These are phyloP conservation scores for Lutraria rhynchaena DNA, from an alignment of 1,140 invertebrate genomes.

Conservation along the genomic window DNA sequence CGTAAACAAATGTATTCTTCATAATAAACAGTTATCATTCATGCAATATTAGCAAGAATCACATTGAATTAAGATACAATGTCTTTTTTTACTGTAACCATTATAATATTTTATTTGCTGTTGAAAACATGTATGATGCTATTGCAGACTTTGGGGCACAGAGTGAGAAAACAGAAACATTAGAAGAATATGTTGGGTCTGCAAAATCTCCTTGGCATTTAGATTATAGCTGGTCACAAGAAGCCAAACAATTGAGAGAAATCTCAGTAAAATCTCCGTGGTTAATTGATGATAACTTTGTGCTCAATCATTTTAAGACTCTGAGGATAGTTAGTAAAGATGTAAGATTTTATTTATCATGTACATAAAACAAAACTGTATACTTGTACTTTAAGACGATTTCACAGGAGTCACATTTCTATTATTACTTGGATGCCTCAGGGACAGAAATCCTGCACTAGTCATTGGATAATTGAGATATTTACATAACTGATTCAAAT, in stretches of 20 bases:
- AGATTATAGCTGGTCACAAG: constrained; percentile 81
- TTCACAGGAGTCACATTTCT: too few species aligned
- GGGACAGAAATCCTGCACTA: too few species aligned
- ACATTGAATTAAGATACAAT: too few species aligned
- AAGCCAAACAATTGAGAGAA: constrained; percentile 77
- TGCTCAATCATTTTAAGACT: constrained; percentile 78
- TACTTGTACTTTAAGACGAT: background rate
- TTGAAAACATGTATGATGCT: too few species aligned
- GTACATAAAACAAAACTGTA: background rate
- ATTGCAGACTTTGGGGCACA: constrained; percentile 75
- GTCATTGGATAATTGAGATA: too few species aligned
- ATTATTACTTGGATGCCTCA: too few species aligned
- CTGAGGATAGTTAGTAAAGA: constrained; percentile 77
- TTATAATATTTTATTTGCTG: too few species aligned
- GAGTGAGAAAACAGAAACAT: constrained; percentile 76
- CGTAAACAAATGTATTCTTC: too few species aligned
- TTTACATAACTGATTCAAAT: too few species aligned
- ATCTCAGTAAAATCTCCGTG: constrained; percentile 79
- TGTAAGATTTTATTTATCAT: constrained; percentile 63
- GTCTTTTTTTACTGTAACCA: too few species aligned
- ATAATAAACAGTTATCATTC: too few species aligned
- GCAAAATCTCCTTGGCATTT: constrained; percentile 80
- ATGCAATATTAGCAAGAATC: too few species aligned
- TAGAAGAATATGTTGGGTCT: constrained; percentile 77
- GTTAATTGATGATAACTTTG: constrained; percentile 78